Evolutionary conservation across 1,140 invertebrate species (phyloP).

Genomic region (Pteromalus puparum): DNA sequence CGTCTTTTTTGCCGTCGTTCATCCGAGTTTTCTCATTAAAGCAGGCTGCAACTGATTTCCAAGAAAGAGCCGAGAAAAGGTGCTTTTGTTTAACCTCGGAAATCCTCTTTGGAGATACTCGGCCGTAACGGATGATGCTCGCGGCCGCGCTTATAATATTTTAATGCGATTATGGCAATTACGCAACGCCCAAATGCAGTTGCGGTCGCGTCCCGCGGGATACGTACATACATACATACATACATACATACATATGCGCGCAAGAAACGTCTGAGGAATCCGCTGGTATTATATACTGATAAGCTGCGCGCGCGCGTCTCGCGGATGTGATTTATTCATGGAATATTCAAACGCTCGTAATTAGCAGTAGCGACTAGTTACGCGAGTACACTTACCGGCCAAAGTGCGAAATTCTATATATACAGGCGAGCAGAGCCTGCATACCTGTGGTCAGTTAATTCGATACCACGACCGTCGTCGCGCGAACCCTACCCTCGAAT

Average conservation of each 20-base stretch:
- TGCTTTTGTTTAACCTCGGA: constrained; percentile 2
- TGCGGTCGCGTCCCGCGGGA: background rate
- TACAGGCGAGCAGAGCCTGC: background rate
- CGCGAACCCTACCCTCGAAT: background rate
- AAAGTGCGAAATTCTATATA: constrained; percentile 1
- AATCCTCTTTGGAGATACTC: background rate
- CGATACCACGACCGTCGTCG: background rate
- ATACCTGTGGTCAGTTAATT: background rate
- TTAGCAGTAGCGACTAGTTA: background rate
- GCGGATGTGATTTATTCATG: constrained; percentile 1
- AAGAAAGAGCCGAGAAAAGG: background rate
- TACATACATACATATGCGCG: background rate
- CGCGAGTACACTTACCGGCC: no score
- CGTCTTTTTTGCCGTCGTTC: background rate
- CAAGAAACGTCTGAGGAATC: background rate
- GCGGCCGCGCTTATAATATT: background rate
- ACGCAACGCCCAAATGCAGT: background rate
- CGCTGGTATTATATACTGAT: no score
- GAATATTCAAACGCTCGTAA: constrained; percentile 1
- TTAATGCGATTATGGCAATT: background rate
- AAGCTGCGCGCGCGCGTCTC: background rate
- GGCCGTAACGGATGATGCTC: background rate
- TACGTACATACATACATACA: no score
- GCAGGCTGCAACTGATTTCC: constrained; percentile 4
- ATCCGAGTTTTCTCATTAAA: constrained; percentile 16